Evolutionary conservation across 2,113 vertebrate species (phyloP), one percentile per base, ranked within the genome.

Genomic region (Neomonachus schauinslandi): DNA sequence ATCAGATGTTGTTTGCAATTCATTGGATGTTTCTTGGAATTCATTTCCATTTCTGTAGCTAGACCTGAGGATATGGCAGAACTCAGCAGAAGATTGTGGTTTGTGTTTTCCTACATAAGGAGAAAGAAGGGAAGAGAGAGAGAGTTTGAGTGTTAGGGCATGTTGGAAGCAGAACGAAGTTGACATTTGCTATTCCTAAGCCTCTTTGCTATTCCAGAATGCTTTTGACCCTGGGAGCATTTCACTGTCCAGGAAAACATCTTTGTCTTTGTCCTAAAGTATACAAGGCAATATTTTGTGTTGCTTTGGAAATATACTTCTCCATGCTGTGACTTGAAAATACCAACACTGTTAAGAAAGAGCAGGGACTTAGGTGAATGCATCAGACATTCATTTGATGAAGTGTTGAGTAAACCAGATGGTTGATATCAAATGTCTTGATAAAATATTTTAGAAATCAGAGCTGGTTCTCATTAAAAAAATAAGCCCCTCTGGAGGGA

Each of bases 371-470:
- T 89, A 19, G 31, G 51, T 81, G 36, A 92, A 71, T 51, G 18
- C 16, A 36, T 82, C 28, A 85, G 74, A 57, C 26, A 12, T 84
- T 92, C 24, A 19, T 83, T 67, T 94, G 87, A 79, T 89, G 55
- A 94, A 76, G 71, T 92, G 11, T 79, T 69, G 69, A 53, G 31
- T 81, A 89, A 77, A 55, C 46, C 42, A 91, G 65, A 89, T 85
- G 39, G 49, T 80, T 93, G 89, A 15, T 83, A 94, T 94, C 77
- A 92, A 89, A 94, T 53, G 39, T 61, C 51, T 97, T 97, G 89
- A 80, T 95, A 92, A 95, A 89, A 76, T 94, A 72, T 93, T 97
- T 96, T 82, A 83, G 65, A 94, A 94, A 92, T 89, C 80, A 98
- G 76, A 92, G 19, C 36, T 94, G 26, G 1, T 95, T 96, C 28